Conservation (phyloP, 2,888 invertebrate genomes). For the Mythimna albipuncta region DNA sequence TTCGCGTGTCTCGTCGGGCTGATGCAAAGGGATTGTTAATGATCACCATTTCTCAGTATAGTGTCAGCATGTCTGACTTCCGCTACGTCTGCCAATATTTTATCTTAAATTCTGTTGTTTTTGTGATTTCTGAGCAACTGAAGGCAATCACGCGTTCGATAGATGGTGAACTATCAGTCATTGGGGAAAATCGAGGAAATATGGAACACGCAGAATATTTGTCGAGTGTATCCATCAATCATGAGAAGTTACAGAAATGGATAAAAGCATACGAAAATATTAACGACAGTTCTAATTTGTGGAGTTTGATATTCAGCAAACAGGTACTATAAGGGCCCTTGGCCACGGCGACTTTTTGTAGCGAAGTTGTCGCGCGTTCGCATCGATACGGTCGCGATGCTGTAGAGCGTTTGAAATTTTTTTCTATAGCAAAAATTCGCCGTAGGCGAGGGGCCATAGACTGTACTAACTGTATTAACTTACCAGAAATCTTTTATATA, state of each 20-base stretch:
- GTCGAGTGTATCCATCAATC: not conserved
- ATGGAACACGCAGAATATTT: not conserved
- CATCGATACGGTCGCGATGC: too few relatives aligned
- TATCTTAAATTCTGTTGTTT: conserved; percentile 59
- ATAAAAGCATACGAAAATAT: conserved; percentile 65
- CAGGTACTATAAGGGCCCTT: not conserved
- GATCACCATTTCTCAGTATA: conserved; percentile 6
- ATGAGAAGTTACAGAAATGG: conserved; percentile 66
- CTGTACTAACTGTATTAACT: too few relatives aligned
- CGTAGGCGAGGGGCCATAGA: too few relatives aligned
- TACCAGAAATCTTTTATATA: not conserved
- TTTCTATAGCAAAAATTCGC: too few relatives aligned
- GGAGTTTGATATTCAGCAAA: conserved; percentile 65
- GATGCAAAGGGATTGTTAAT: not conserved
- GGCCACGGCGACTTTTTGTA: too few relatives aligned
- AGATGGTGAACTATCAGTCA: conserved; percentile 34
- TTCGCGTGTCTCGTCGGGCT: not conserved
- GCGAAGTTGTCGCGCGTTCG: too few relatives aligned
- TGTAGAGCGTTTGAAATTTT: too few relatives aligned
- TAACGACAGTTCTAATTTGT: conserved; percentile 64
- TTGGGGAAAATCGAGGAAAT: not conserved
- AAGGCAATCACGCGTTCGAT: conserved; percentile 60
- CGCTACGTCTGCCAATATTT: conserved; percentile 66
- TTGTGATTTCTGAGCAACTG: conserved; percentile 67
- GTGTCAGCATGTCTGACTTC: conserved; percentile 52